These are phyloP conservation scores for Mormoops blainvillei DNA, from an alignment of 2,113 vertebrate species.

Conservation along the genomic window DNA sequence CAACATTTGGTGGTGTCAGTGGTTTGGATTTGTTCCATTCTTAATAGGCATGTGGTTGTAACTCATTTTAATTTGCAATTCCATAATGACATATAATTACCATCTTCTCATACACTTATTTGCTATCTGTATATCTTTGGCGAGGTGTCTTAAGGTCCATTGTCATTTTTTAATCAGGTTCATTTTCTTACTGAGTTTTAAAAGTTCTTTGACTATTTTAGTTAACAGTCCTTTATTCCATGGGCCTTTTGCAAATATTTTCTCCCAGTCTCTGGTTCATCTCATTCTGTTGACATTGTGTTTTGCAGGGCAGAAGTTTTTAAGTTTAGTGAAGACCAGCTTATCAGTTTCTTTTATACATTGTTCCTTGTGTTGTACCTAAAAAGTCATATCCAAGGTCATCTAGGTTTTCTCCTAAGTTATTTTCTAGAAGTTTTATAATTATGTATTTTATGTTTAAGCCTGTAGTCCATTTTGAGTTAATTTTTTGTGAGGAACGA, in stretches of 20 bases:
- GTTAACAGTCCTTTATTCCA: background rate
- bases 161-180: background rate
- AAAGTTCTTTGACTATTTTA: background rate
- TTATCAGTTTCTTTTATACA: background rate
- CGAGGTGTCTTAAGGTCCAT: background rate
- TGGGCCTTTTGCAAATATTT: background rate
- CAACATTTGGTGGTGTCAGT: background rate
- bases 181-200: background rate
- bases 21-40: background rate
- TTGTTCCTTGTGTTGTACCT: background rate
- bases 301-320: background rate
- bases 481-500: background rate
- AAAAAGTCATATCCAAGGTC: background rate
- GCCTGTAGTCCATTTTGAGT: background rate
- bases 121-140: background rate
- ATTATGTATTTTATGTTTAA: background rate
- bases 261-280: background rate
- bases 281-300: background rate
- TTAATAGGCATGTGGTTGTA: background rate
- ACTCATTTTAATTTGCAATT: background rate
- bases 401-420: background rate
- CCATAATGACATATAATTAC: background rate
- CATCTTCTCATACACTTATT: background rate
- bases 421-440: background rate
- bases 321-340: background rate